Conservation (phyloP, 2,113 vertebrate species). For the Gavia stellata region DNA sequence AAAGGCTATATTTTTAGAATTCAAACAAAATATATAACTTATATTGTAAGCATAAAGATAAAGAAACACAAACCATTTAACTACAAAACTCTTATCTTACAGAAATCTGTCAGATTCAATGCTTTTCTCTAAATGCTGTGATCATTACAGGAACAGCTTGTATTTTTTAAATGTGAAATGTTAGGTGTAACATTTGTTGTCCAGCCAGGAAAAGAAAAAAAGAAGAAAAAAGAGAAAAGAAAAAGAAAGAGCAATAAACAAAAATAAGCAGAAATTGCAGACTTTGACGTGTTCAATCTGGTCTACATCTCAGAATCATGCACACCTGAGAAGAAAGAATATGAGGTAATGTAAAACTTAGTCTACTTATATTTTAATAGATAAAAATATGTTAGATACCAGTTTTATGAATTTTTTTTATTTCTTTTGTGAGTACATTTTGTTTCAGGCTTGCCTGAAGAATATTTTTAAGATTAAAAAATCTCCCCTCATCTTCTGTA, state of each 20-base stretch:
- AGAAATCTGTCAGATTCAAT: not conserved
- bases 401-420: not conserved
- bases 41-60: not conserved
- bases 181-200: not conserved
- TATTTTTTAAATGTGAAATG: not conserved
- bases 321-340: not conserved
- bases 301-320: not conserved
- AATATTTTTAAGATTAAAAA: not conserved
- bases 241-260: not conserved
- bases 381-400: not conserved
- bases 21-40: slow-evolving; percentile 15
- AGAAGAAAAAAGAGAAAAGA: accelerated
- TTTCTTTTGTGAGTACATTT: not conserved
- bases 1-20: not conserved
- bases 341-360: not conserved
- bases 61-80: slow-evolving; percentile 13
- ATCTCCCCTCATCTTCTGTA: not conserved
- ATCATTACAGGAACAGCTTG: not conserved
- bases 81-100: not conserved
- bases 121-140: not conserved
- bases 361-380: not conserved
- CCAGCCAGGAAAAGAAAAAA: not conserved
- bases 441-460: not conserved
- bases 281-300: not conserved
- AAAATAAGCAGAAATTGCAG: not conserved